phyloP scores from a whole-genome alignment of 2,113 vertebrate genomes.

The Verasper variegatus region DNA sequence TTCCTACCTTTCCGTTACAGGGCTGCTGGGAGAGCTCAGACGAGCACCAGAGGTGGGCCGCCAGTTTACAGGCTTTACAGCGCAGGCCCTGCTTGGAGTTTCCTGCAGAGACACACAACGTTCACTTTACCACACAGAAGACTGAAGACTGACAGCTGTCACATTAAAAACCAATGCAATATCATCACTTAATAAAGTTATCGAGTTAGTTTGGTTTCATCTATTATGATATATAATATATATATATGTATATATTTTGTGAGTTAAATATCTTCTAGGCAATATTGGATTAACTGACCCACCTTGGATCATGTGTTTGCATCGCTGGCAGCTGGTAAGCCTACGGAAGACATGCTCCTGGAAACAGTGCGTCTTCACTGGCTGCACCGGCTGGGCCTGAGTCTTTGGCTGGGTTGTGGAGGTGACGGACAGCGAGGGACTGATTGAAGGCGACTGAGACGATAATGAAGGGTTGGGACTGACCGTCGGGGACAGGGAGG shows the following conservation, averaged over 20 bases:
- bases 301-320: conserved; percentile 92
- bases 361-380: conserved; percentile 88
- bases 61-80: conserved; percentile 89
- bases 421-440: conserved; percentile 61
- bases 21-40: conserved; percentile 89
- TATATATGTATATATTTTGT: no score
- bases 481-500: conserved; percentile 69
- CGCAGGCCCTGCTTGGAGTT: conserved; percentile 92
- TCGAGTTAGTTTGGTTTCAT: no score
- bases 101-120: conserved; percentile 73
- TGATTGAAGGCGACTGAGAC: conserved; percentile 71
- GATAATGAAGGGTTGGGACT: conserved; percentile 77
- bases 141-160: background rate
- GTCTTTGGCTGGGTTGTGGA: conserved; percentile 67
- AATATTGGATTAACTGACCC: conserved; percentile 27
- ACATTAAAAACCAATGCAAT: background rate
- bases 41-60: conserved; percentile 90
- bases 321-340: conserved; percentile 87
- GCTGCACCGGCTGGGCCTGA: conserved; percentile 67
- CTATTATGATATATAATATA: no score
- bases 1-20: conserved; percentile 86
- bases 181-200: no score
- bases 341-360: conserved; percentile 91
- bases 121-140: background rate
- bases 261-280: no score